phyloP scores from a whole-genome alignment of 2,113 vertebrate species.

The Chloropsis cyanopogon region DNA sequence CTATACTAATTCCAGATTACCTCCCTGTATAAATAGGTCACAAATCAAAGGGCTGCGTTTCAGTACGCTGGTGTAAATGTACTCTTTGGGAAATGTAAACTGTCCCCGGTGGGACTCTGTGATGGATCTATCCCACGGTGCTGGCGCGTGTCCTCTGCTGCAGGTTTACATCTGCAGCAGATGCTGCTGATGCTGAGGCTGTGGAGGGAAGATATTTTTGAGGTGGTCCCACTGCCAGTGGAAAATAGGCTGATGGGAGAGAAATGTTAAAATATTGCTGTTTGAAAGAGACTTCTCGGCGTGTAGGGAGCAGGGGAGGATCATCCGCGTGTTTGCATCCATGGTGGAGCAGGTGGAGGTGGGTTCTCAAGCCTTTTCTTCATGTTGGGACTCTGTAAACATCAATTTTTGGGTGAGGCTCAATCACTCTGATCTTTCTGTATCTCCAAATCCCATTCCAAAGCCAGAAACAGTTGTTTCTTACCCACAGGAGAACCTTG shows the following conservation, averaged over 20 bases:
- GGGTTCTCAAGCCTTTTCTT: background rate
- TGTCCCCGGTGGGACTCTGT: background rate
- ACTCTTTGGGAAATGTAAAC: conserved; percentile 18
- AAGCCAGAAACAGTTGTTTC: background rate
- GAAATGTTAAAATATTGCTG: background rate
- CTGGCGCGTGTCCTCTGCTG: background rate
- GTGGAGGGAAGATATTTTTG: background rate
- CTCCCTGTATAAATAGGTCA: conserved; percentile 63
- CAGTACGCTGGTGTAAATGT: background rate
- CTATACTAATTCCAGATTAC: conserved; percentile 65
- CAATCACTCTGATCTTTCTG: background rate
- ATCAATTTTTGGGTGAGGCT: background rate
- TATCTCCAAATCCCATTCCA: background rate
- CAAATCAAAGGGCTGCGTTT: conserved; percentile 39
- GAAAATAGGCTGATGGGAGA: background rate
- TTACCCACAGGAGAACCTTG: background rate
- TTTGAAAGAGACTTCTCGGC: background rate
- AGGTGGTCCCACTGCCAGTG: background rate
- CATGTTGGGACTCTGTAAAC: fast-evolving
- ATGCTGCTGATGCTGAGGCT: background rate
- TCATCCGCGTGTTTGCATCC: fast-evolving
- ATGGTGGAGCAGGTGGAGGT: background rate
- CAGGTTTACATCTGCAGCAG: background rate
- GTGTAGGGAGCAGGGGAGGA: background rate
- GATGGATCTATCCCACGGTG: background rate